phyloP scores from a whole-genome alignment of 2,888 invertebrate species.

The Cantharis nigra region DNA sequence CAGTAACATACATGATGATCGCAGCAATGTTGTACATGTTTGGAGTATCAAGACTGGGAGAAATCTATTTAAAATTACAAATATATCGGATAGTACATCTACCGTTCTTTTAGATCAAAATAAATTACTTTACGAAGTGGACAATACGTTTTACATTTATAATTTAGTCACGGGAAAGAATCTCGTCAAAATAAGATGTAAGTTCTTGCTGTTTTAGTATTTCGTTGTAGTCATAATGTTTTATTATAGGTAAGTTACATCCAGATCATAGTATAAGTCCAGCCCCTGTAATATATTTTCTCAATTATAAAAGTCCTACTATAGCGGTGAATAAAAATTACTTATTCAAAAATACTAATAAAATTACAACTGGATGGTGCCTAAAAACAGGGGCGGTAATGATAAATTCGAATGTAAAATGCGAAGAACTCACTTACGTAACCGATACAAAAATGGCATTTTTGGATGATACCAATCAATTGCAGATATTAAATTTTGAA shows the following conservation, averaged over 20 bases:
- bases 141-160: background rate
- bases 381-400: background rate
- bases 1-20: background rate
- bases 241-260: background rate
- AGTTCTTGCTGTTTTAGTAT: background rate
- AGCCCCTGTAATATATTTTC: background rate
- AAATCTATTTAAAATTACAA: background rate
- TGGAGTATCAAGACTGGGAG: background rate
- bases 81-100: background rate
- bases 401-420: background rate
- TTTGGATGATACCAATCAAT: background rate
- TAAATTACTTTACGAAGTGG: background rate
- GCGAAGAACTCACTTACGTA: background rate
- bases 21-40: background rate
- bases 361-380: background rate
- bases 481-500: background rate
- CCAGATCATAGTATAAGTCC: background rate
- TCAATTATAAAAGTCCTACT: background rate
- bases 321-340: background rate
- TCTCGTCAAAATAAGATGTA: background rate
- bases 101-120: background rate
- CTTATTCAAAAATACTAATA: background rate
- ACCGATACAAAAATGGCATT: background rate
- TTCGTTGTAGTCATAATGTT: background rate
- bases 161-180: background rate